These are phyloP conservation scores for Craseonycteris thonglongyai DNA, from an alignment of 2,113 vertebrate species.

Conservation along the genomic window DNA sequence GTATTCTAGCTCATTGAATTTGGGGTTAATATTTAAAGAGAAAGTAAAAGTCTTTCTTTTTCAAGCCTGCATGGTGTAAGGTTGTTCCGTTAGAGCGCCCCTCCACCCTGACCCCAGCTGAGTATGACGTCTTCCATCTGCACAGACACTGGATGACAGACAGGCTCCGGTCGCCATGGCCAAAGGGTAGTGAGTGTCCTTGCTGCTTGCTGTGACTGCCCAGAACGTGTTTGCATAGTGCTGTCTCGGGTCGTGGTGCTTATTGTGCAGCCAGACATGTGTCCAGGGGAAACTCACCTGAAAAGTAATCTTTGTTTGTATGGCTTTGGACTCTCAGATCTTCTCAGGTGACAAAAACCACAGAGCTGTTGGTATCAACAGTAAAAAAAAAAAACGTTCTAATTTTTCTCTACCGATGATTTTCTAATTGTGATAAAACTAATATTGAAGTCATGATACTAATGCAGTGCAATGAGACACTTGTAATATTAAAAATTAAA, in stretches of 20 bases:
- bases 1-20: background rate
- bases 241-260: background rate
- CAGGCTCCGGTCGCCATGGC: background rate
- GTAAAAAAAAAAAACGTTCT: background rate
- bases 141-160: background rate
- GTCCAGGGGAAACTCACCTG: background rate
- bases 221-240: background rate
- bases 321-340: background rate
- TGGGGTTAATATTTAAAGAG: background rate
- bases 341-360: background rate
- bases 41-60: background rate
- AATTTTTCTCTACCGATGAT: background rate
- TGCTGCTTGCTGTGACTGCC: background rate
- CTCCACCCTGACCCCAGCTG: background rate
- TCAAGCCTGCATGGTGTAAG: background rate
- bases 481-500: background rate
- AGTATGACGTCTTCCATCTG: background rate
- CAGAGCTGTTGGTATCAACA: background rate
- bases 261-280: background rate
- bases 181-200: conserved; percentile 34
- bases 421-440: background rate
- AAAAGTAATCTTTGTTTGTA: background rate
- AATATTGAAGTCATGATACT: background rate
- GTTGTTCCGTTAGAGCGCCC: background rate
- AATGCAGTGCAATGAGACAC: background rate